Base-by-base conservation (phyloP, 2,113 vertebrate species). In the Psettodes erumei region DNA sequence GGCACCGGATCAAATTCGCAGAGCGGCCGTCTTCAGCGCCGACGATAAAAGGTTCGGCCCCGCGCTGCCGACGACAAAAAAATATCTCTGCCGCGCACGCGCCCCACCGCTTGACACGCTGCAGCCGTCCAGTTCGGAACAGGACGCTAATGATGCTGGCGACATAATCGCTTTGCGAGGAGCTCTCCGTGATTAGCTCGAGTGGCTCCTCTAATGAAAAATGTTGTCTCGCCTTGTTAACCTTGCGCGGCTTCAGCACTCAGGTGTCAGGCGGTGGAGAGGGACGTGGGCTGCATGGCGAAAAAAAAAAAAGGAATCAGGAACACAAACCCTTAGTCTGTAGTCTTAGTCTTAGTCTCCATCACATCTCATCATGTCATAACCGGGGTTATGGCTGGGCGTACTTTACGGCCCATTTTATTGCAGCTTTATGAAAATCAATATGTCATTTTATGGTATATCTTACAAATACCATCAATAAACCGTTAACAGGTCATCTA, bases 211-310 rank as follows among this genome's bases (percentile, higher is more conserved):
- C 87, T 85, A 86, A 93, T 89, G 85, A 88, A 89, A n/a, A 90
- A 90, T 82, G 61, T 90, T 87, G 86, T 81, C 88, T 85, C 81
- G 85, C 90, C 89, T 89, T 91, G 87, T 91, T 91, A 88, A 88
- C 89, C 82, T 86, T 81, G 79, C 64, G 79, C 66, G 70, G 64
- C 81, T 83, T 64, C 53, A 77, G 74, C 80, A 83, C 85, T 82
- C 72, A 77, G 78, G 82, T 78, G 83, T 86, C 87, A 86, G 84
- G 87, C 60, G 69, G 67, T 8, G 30, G 47, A 64, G n/a, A n/a
- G n/a, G 77, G 72, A 78, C 30, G 53, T 64, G 82, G 35, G 59
- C 60, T 51, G 81, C 74, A 75, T 85, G 37, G 65, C 16, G 40
- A 69, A 58, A 71, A 66, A 27, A 19, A 45, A 18, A 65, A 60